phyloP scores from a whole-genome alignment of 2,113 vertebrate genomes.

The Pristiophorus japonicus region DNA sequence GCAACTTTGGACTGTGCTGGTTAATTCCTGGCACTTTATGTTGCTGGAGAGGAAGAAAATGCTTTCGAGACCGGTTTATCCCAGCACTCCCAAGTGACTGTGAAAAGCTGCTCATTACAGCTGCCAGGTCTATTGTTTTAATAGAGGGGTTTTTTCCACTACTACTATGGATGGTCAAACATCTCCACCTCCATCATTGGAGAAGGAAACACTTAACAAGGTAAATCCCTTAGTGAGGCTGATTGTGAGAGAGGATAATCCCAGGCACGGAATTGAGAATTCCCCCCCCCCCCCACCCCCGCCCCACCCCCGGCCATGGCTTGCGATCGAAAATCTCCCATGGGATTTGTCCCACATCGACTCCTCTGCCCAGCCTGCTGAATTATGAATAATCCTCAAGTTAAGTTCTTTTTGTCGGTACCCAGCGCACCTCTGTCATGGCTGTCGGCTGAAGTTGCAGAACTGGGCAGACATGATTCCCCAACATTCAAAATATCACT shows the following conservation, averaged over 20 bases:
- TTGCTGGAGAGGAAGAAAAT: background rate
- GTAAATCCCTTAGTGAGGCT: background rate
- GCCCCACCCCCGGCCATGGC: background rate
- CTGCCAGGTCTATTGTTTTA: background rate
- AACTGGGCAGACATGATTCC: background rate
- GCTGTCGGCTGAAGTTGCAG: background rate
- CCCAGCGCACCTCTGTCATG: background rate
- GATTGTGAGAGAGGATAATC: background rate
- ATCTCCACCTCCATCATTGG: background rate
- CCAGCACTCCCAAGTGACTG: background rate
- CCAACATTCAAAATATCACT: background rate
- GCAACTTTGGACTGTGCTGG: background rate
- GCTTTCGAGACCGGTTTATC: background rate
- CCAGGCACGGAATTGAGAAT: background rate
- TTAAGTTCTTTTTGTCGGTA: background rate
- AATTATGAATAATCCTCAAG: background rate
- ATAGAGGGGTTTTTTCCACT: background rate
- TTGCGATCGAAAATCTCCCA: background rate
- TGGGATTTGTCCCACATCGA: background rate
- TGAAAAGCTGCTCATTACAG: background rate
- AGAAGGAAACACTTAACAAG: background rate
- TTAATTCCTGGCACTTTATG: background rate
- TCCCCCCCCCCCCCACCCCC: accelerated
- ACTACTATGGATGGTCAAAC: background rate
- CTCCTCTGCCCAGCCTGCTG: too few species aligned